Base-by-base conservation (phyloP, 2,797 vertebrate species). In the Sarcoramphus papa region DNA sequence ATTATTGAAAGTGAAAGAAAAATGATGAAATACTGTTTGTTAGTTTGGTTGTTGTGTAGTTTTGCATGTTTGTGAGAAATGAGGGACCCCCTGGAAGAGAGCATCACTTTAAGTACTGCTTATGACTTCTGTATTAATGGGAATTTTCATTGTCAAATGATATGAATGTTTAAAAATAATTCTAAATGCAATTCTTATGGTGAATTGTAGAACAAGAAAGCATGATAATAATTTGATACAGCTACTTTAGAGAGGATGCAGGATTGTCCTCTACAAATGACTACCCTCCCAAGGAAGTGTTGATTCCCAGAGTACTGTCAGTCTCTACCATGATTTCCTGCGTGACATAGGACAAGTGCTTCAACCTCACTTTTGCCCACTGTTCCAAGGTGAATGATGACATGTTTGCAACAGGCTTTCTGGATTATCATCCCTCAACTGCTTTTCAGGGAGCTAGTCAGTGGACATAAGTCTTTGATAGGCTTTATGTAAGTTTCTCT, bases 11-110 rank as follows among this genome's bases (percentile, higher is more conserved):
- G 91, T 95, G 97, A 98, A 98, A 98, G 97, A 97, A 98, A 98
- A 98, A 97, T 98, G 98, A 98, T 99, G 98, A 99, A 98, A 99
- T 98, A 98, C 98, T 98, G 98, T 98, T 98, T 98, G 97, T 98
- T 99, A 98, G 98, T 97, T 97, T 98, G 88, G 97, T 96, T 97
- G 96, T 98, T 98, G 95, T 97, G 97, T 95, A 96, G 97, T 97
- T 98, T 95, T 96, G 80, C 92, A 67, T 86, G 90, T 97, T 97
- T 97, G 92, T 97, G 91, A 90, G 92, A 88, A 96, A 89, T 77
- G 77, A 95, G 82, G 73, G 96, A 74, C 80, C 62, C 2, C 2
- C 14, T 93, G 63, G 82, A 96, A 97, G 83, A 95, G 72, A 65
- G 37, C 60, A 59, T 91, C 74, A 45, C 57, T 89, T 82, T 88